Evolutionary conservation across 37 sponge, comb jelly and placozoan species (phyloP), one percentile per base, ranked within the genome.

Genomic region (Beroe ovata): DNA sequence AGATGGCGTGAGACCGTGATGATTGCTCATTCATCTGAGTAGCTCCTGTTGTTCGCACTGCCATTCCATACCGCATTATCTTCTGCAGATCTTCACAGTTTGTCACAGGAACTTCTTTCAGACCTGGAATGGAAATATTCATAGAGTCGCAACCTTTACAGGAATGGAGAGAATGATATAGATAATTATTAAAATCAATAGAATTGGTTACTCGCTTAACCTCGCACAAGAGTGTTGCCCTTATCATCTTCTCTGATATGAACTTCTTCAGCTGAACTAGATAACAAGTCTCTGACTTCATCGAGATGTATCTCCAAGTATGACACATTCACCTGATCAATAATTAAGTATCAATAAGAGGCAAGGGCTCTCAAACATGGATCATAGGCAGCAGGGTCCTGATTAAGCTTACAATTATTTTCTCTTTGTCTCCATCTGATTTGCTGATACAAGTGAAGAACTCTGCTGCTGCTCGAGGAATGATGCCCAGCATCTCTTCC

Each of bases 21-120:
- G 95, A 95, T 6, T 64, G 60, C 60, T 92, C 72, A 81, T 95
- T 95, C 95, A 95, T 95, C 47, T 91, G 90, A 11, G 95, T 95
- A 26, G 90, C 88, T 8, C 91, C 91, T 0, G 95, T 93, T 39
- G 91, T 64, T 38, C 95, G 84, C 18, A 90, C 91, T 23, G 91
- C 60, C 60, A 90, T 92, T 4, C 95, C 95, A 60, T 64, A 59
- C 89, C 90, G 88, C 91, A 95, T 77, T 42, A 77, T 42, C 84
- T 77, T 77, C n/a, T 42, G 54, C 23, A 77, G 47, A 3, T 77
- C 84, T 37, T 42, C 84, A 39, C 54, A 36, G 22, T 21, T 77
- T 6, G 84, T 40, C 0, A 77, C 84, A 16, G 84, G 84, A 20
- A 77, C 84, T 19, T 77, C 84, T 40, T 42, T 77, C 54, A 77